Evolutionary conservation across 2,113 vertebrate genomes (phyloP), one percentile per base, ranked within the genome.

Genomic region (Brachionichthys hirsutus): DNA sequence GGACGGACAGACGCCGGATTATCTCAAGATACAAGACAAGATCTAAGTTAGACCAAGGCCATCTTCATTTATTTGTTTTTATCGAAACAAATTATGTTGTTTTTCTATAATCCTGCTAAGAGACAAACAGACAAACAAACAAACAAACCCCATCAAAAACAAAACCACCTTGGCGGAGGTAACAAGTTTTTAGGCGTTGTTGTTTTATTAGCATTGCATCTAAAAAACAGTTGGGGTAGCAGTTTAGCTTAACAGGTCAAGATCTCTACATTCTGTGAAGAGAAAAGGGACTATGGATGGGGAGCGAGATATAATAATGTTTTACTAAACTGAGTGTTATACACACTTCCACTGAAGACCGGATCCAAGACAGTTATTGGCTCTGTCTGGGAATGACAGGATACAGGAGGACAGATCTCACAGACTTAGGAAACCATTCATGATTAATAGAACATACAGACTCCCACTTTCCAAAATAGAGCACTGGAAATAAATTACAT

Each of bases 341-440:
- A 30, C 24, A 30, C 5, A 6, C 4, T 30, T 30, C 24, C 24
- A 30, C 24, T 4, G 24, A 30, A 30, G 24, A 30, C 24, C 3
- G 24, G 24, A 30, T 30, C 24, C 24, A 30, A 30, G 24, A 30
- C 24, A 30, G 24, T 30, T 8, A 67, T 9, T n/a, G 47, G 41
- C 41, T 76, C n/a, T 61, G 66, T 19, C 34, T 54, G 54, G 59
- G 56, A 81, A 68, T 76, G 82, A 67, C 84, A 82, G 84, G 82
- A 88, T 85, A 73, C 84, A 85, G 84, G 81, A 85, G 86, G 68
- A 75, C 54, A 73, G 54, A 80, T 66, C 69, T 81, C 76, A 63
- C 50, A 52, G 14, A 41, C 38, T 34, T 67, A 82, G 84, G 80
- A 84, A 83, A 57, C 67, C 22, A 40, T 68, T 54, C 45, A 19